Evolutionary conservation across 2,888 invertebrate species (phyloP).

Genomic region (Drosophila ochracea): DNA sequence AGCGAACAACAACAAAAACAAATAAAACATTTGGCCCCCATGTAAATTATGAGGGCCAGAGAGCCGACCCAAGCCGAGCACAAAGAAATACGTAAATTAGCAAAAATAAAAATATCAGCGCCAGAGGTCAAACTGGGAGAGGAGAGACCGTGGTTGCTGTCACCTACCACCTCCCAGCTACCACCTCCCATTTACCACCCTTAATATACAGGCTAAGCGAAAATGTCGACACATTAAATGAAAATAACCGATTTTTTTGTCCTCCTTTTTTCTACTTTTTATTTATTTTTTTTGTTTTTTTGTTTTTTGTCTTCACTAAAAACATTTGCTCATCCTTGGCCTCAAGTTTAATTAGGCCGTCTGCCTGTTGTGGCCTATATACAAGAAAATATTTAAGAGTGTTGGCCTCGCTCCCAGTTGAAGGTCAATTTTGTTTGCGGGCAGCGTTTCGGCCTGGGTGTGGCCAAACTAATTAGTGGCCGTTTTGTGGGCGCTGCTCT

Average conservation of each 20-base stretch:
- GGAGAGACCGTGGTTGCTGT: slow-evolving; percentile 1
- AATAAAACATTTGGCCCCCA: slow-evolving; percentile 66
- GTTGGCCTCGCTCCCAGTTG: slow-evolving; percentile 30
- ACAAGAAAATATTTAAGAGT: slow-evolving; percentile 44
- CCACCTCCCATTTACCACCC: background rate
- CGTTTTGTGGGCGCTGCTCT: slow-evolving; percentile 67
- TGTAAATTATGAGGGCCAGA: slow-evolving; percentile 68
- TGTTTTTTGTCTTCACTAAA: background rate
- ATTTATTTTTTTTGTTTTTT: background rate
- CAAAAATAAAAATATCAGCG: slow-evolving; percentile 58
- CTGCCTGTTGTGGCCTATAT: slow-evolving; percentile 54
- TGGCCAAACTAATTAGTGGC: slow-evolving; percentile 72
- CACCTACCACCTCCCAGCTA: background rate
- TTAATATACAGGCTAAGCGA: slow-evolving; percentile 59
- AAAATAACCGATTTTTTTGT: slow-evolving; percentile 40
- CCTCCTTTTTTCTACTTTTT: background rate
- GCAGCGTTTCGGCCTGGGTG: slow-evolving; percentile 20
- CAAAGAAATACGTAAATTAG: slow-evolving; percentile 59
- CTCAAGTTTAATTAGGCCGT: slow-evolving; percentile 69
- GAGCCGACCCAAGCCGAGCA: slow-evolving; percentile 24
- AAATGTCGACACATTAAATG: slow-evolving; percentile 73
- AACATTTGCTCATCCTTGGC: slow-evolving; percentile 37
- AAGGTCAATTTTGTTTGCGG: slow-evolving; percentile 58
- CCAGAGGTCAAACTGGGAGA: slow-evolving; percentile 47
- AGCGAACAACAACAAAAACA: slow-evolving; percentile 39